These are phyloP conservation scores for Pipistrellus nathusii DNA, from an alignment of 2,797 vertebrate species.

Conservation along the genomic window DNA sequence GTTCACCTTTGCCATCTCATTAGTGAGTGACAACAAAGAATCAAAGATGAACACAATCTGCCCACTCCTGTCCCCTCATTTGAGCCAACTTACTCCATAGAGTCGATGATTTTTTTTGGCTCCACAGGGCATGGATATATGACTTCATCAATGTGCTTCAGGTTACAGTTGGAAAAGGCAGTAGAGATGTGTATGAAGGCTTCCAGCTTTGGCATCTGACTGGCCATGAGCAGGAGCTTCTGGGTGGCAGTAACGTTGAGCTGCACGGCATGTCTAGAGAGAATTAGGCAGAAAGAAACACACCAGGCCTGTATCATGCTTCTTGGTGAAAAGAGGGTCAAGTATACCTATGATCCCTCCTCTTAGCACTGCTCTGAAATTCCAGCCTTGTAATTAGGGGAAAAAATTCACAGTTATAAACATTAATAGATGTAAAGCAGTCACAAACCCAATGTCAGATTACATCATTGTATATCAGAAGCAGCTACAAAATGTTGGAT, in stretches of 20 bases:
- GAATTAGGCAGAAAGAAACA: neutral
- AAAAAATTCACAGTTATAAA: neutral
- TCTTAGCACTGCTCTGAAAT: neutral
- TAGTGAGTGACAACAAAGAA: neutral
- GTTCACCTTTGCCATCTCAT: neutral
- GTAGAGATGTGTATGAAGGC: slow-evolving; percentile 97
- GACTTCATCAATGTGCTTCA: slow-evolving; percentile 95
- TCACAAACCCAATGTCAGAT: neutral
- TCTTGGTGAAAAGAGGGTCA: neutral
- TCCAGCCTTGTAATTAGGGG: neutral
- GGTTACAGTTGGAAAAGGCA: slow-evolving; percentile 96
- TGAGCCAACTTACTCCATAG: slow-evolving; percentile 93
- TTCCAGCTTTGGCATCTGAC: slow-evolving; percentile 94
- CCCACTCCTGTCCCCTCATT: neutral
- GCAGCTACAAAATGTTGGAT: neutral
- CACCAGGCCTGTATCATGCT: neutral
- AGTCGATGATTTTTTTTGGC: slow-evolving; percentile 95
- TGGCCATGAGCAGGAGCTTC: slow-evolving; percentile 94
- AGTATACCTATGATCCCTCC: neutral
- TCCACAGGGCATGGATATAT: slow-evolving; percentile 95
- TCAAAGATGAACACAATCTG: neutral
- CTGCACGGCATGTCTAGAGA: slow-evolving; percentile 92
- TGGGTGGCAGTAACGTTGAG: slow-evolving; percentile 95
- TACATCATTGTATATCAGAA: neutral
- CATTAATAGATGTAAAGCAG: neutral